These are phyloP conservation scores for Noturus placidus DNA, from an alignment of 2,113 vertebrate genomes.

Conservation along the genomic window DNA sequence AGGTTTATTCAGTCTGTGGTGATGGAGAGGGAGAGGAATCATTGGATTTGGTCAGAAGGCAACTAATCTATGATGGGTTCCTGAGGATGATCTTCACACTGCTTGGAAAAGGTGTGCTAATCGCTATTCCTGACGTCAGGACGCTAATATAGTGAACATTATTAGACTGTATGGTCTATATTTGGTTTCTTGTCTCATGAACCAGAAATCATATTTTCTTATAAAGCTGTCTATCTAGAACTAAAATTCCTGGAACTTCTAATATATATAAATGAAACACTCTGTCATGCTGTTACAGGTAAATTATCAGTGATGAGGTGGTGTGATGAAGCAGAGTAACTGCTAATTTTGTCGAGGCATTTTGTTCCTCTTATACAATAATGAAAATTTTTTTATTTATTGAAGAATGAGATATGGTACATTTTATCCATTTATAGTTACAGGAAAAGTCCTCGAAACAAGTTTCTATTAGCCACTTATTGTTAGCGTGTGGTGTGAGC, in stretches of 20 bases:
- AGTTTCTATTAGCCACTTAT: no score
- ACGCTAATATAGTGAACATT: background rate
- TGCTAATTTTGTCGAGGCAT: no score
- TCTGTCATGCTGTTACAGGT: background rate
- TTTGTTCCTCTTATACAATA: no score
- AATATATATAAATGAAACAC: background rate
- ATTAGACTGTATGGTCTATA: background rate
- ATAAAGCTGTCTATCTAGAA: background rate
- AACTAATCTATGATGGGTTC: background rate
- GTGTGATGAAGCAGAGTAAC: no score
- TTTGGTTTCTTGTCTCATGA: background rate
- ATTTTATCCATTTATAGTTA: no score
- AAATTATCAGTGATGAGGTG: background rate
- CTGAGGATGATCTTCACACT: background rate
- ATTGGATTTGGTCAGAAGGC: background rate
- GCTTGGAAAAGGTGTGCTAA: background rate
- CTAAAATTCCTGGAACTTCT: background rate
- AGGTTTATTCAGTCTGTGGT: constrained; percentile 32
- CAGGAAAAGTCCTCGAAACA: no score
- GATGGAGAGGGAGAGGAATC: background rate
- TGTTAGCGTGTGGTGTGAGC: no score
- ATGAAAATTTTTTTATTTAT: no score
- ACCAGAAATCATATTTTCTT: background rate
- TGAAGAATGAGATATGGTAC: no score
- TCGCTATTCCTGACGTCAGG: background rate